A percentile compares a stretch with the other conserved stretches of the same genome.
Conservation (phyloP, 2,797 vertebrate genomes). For the Diplodus puntazzo region DNA sequence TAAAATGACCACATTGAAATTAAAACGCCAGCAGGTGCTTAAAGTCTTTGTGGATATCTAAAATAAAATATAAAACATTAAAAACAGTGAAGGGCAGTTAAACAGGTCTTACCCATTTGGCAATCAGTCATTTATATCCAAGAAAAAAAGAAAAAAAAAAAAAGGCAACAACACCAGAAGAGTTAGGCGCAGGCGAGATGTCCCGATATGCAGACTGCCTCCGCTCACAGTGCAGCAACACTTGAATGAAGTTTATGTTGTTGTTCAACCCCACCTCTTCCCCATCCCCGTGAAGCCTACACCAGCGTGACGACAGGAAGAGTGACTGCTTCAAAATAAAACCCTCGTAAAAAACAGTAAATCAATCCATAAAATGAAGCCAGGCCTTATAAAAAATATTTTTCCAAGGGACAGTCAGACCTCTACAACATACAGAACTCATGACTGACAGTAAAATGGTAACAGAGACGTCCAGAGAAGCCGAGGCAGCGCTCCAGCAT, state of each 20-base stretch:
- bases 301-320: neutral
- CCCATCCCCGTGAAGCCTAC: neutral
- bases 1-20: neutral
- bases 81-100: neutral
- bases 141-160: neutral
- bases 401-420: neutral
- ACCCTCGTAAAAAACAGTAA: neutral
- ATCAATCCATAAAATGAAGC: neutral
- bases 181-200: neutral
- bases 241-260: slow-evolving; percentile 40
- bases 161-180: neutral
- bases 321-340: slow-evolving; percentile 49
- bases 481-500: neutral
- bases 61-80: neutral
- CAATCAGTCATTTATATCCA: slow-evolving; percentile 74
- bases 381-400: neutral
- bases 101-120: slow-evolving; percentile 73
- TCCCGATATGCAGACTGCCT: neutral
- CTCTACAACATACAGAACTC: neutral
- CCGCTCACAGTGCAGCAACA: slow-evolving; percentile 1
- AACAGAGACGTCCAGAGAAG: neutral
- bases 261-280: slow-evolving; percentile 60
- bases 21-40: neutral
- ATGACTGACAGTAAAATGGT: neutral
- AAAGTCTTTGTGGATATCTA: neutral